A percentile compares a stretch with the other conserved stretches of the same genome.
Evolutionary conservation across 2,797 vertebrate species (phyloP).

Genomic region (Lithobates pipiens): DNA sequence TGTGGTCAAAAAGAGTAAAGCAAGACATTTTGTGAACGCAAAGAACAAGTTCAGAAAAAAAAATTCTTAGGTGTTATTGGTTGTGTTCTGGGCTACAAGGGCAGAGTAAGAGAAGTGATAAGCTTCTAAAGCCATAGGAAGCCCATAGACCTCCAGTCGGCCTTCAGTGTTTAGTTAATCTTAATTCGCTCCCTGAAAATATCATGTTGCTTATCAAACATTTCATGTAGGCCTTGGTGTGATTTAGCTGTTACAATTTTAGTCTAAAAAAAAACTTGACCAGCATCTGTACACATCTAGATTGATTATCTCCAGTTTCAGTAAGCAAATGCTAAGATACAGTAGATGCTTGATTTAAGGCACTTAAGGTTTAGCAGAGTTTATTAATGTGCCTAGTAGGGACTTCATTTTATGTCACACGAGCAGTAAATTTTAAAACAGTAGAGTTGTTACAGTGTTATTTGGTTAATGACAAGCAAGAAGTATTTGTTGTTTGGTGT

Average conservation of each 20-base stretch:
- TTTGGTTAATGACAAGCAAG: conserved; percentile 48
- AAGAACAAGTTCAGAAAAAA: too few species aligned
- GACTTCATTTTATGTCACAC: conserved; percentile 39
- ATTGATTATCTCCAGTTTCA: neutral
- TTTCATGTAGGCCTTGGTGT: neutral
- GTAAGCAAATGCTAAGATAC: neutral
- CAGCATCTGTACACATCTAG: neutral
- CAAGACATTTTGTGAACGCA: too few species aligned
- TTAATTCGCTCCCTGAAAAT: too few species aligned
- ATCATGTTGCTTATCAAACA: too few species aligned
- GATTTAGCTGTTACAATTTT: neutral
- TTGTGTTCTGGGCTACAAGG: too few species aligned
- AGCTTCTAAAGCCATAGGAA: too few species aligned
- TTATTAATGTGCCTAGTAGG: conserved; percentile 47
- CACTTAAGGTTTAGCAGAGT: neutral
- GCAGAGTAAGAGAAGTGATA: too few species aligned
- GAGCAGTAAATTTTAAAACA: conserved; percentile 26
- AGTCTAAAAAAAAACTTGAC: neutral
- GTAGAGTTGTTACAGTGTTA: conserved; percentile 38
- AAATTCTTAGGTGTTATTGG: too few species aligned
- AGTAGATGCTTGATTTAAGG: conserved; percentile 21
- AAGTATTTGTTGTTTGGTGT: conserved; percentile 60
- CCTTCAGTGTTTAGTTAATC: too few species aligned
- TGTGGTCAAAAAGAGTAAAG: too few species aligned
- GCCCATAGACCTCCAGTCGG: too few species aligned